Evolutionary conservation across 1,140 invertebrate genomes (phyloP).

Genomic region (Sitobion miscanthi): DNA sequence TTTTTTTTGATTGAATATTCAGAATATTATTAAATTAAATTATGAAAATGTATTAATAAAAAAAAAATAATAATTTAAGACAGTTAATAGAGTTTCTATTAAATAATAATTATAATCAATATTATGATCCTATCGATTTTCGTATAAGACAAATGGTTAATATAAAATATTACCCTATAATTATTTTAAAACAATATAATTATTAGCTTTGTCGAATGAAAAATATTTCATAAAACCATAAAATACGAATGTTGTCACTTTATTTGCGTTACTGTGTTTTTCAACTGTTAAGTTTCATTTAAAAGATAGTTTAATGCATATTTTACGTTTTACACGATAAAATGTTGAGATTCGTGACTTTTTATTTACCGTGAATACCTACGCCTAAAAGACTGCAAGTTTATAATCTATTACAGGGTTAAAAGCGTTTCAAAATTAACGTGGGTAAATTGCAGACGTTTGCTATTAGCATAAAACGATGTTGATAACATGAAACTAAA

Average conservation of each 20-base stretch:
- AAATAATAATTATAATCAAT: neutral
- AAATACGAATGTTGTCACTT: neutral
- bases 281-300: neutral
- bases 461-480: slow-evolving; percentile 43
- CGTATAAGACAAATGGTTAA: neutral
- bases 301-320: neutral
- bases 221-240: neutral
- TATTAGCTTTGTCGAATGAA: neutral
- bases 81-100: neutral
- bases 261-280: neutral
- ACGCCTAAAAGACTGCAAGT: neutral
- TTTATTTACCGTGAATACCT: neutral
- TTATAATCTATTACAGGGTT: slow-evolving; percentile 27
- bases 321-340: neutral
- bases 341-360: neutral
- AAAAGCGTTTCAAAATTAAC: slow-evolving; percentile 37
- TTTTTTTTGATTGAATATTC: neutral
- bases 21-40: too few relatives aligned
- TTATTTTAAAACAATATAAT: neutral
- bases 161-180: neutral
- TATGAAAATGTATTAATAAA: neutral
- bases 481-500: slow-evolving; percentile 44
- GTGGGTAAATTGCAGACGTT: slow-evolving; percentile 36
- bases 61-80: neutral
- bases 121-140: neutral